Evolutionary conservation across 2,797 vertebrate genomes (phyloP).

Genomic region (Halcyon smyrnensis): DNA sequence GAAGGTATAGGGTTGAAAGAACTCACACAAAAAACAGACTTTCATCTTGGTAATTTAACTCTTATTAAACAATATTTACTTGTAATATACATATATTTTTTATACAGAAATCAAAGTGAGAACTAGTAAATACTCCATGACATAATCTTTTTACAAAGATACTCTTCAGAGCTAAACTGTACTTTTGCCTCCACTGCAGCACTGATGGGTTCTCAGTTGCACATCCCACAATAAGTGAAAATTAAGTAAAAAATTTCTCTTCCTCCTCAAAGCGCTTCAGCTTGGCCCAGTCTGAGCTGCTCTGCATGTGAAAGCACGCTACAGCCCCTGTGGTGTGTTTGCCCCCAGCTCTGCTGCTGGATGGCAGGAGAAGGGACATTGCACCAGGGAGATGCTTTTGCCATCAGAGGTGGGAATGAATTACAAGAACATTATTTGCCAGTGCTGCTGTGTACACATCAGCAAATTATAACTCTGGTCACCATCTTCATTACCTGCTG

Average conservation of each 20-base stretch:
- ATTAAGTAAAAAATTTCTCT: neutral
- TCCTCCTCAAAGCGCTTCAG: neutral
- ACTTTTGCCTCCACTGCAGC: neutral
- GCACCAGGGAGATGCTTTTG: neutral
- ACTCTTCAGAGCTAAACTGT: neutral
- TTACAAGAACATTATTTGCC: neutral
- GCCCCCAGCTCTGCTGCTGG: accelerated
- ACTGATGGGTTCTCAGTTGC: neutral
- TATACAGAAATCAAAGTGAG: neutral
- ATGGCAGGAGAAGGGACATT: neutral
- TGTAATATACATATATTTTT: neutral
- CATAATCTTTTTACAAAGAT: neutral
- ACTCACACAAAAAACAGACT: neutral
- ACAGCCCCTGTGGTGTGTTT: neutral
- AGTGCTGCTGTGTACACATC: neutral
- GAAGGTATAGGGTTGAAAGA: neutral
- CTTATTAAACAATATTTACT: neutral
- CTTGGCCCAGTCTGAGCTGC: neutral
- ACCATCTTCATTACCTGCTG: neutral
- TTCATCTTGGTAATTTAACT: neutral
- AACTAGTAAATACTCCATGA: neutral
- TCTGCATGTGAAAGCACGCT: accelerated
- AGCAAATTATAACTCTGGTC: neutral
- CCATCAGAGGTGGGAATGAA: neutral
- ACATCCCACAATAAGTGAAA: neutral